These are phyloP conservation scores for Metaphire vulgaris DNA, from an alignment of 1,140 invertebrate species.

Conservation along the genomic window DNA sequence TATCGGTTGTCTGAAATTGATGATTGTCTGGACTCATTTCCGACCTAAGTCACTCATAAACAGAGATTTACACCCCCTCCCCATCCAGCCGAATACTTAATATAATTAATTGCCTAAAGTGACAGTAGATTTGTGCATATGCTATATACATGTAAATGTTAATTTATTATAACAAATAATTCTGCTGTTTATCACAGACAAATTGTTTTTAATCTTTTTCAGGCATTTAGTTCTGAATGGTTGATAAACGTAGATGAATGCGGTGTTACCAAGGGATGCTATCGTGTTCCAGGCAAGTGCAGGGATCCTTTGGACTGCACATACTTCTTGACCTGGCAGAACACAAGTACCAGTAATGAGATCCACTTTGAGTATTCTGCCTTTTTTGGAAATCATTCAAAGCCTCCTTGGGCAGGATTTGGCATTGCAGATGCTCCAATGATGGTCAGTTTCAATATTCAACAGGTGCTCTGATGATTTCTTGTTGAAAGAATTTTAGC, in stretches of 20 bases:
- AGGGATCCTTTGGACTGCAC: neutral
- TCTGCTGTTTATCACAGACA: too few relatives aligned
- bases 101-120: neutral
- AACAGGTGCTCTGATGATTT: neutral
- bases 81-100: neutral
- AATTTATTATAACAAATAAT: neutral
- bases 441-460: neutral
- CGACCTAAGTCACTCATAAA: too few relatives aligned
- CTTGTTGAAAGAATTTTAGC: neutral
- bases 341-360: neutral
- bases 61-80: neutral
- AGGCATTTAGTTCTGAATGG: too few relatives aligned
- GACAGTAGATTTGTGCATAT: neutral
- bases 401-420: neutral
- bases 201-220: too few relatives aligned
- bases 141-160: neutral
- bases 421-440: neutral
- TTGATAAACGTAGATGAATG: neutral
- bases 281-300: neutral
- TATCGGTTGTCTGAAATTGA: too few relatives aligned
- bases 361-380: neutral
- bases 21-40: too few relatives aligned
- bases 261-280: neutral
- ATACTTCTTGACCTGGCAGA: neutral
- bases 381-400: neutral